Base-by-base conservation (phyloP, 1,140 invertebrate genomes). In the Zaprionus inermis region DNA sequence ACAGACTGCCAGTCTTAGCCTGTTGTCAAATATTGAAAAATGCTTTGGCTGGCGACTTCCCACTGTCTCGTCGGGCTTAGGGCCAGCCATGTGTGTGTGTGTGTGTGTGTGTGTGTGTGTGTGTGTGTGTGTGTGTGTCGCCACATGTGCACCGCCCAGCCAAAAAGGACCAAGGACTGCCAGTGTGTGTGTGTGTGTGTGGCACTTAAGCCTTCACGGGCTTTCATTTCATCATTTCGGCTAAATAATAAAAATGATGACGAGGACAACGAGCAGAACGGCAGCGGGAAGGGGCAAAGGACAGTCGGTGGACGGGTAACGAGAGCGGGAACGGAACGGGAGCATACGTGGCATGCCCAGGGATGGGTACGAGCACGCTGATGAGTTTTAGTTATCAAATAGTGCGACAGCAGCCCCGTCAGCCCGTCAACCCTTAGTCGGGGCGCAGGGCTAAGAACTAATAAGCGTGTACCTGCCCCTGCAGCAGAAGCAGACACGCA, bases 171-270 rank as follows among this genome's bases (percentile, higher is more conserved):
- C 65, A 58, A 36, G 44, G 10, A 49, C 71, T 32, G 44, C 12
- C 38, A 2, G 24, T 2, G 22, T 49, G 41, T 6, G 12, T 41
- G 70, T 20, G 49, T 30, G 69, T 66, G 28, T 63, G 54, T 67
- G 70, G 30, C 55, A 58, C 82, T 79, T 84, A 82, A 79, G 82
- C 83, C 82, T 88, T 71, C 79, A 68, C 59, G 65, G 81, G 68
- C 77, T 65, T 76, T 72, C 80, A 81, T 82, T 78, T 82, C 80
- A 83, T 83, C 81, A 72, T 82, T 82, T 83, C 18, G 52, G 63
- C 76, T 79, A 83, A 83, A 83, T 86, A 84, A 86, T 88, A 86
- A 88, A 79, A 88, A 86, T 86, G 79, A 86, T 88, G 79, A 88
- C 78, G 77, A 70, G 52, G 49, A 49, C 78, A 61, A 72, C 63